Evolutionary conservation across 2,888 invertebrate genomes (phyloP).

Genomic region (Andricus quercusramuli): DNA sequence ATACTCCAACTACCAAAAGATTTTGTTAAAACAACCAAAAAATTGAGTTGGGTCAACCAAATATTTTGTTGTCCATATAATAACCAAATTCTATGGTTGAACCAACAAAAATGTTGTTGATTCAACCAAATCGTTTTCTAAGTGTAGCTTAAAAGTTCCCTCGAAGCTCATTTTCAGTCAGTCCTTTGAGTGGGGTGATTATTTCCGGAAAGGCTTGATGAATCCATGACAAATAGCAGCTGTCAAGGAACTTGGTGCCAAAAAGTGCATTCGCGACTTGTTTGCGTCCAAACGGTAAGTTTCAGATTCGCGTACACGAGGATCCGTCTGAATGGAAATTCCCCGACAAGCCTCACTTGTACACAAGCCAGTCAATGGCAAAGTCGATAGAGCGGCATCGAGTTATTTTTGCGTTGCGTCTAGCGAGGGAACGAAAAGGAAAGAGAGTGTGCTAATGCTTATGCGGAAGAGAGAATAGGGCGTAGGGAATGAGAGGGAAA

Average conservation of each 20-base stretch:
- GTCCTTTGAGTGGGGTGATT: background rate
- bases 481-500: background rate
- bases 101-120: too few relatives aligned
- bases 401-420: slow-evolving; percentile 42
- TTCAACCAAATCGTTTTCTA: too few relatives aligned
- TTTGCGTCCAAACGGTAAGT: background rate
- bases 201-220: background rate
- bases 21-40: too few relatives aligned
- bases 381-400: slow-evolving; percentile 43
- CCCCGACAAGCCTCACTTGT: slow-evolving; percentile 42
- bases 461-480: slow-evolving; percentile 4
- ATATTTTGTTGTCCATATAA: too few relatives aligned
- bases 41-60: too few relatives aligned
- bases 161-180: background rate
- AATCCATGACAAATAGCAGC: background rate
- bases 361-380: slow-evolving; percentile 44
- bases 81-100: too few relatives aligned
- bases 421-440: slow-evolving; percentile 31
- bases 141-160: too few relatives aligned
- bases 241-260: slow-evolving; percentile 18
- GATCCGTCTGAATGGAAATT: slow-evolving; percentile 43
- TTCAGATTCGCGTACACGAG: slow-evolving; percentile 27
- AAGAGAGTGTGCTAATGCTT: slow-evolving; percentile 5
- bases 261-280: background rate
- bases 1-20: too few relatives aligned